Base-by-base conservation (phyloP, 2,113 vertebrate species). In the Salminus brasiliensis region DNA sequence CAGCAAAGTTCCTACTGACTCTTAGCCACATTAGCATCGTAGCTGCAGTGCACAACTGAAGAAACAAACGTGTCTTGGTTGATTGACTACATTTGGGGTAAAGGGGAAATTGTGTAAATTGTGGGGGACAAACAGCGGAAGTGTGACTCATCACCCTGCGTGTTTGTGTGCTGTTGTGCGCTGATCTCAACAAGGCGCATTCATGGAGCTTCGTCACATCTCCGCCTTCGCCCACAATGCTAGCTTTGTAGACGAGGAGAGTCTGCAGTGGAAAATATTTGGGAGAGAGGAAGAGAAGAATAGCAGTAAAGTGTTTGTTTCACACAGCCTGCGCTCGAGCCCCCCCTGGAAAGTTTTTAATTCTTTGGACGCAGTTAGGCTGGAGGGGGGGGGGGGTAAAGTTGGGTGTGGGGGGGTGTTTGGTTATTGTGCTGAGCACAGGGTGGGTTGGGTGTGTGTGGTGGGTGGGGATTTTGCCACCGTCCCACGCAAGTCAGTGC, bases 231-330 rank as follows among this genome's bases (percentile, higher is more conserved):
- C 25, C 32, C 59, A 85, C 84, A 85, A 85, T 81, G 78, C 25
- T 39, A 78, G 49, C 84, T 83, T 85, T 85, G 81, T 85, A 71
- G 68, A 66, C 18, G 65, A 57, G 60, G 65, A 72, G 72, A 77
- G 72, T 36, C 59, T 13, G n/a, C 74, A 67, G 78, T 76, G 74
- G 81, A 83, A 85, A 80, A 75, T 83, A 83, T 85, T 75, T 66
- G 66, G 36, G 65, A 47, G 59, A 45, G 62, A 80, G 36, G 73
- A 49, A 59, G 11, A 77, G 55, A 69, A 81, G 59, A 83, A 25
- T n/a, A 69, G 65, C 77, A 29, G 80, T 57, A 81, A 80, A 83
- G 84, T 83, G 74, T 78, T 77, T 65, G 39, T 57, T 66, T 83
- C 81, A 80, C 74, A 76, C 78, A 73, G 76, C 59, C 55, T 71